phyloP scores from a whole-genome alignment of 2,797 vertebrate genomes.

The Pagetopsis macropterus region DNA sequence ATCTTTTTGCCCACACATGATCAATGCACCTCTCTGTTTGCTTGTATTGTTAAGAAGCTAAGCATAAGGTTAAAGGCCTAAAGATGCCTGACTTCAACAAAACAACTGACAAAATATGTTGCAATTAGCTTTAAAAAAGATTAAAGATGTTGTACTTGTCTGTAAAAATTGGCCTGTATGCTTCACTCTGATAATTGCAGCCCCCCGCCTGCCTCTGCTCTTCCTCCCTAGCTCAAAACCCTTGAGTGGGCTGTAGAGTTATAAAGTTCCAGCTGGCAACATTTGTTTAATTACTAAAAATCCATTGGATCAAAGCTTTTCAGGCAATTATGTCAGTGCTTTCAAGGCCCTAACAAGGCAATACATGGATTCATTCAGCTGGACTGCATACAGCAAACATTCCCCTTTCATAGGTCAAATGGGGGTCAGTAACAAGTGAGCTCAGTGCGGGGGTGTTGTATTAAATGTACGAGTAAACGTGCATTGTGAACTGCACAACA shows the following conservation, averaged over 20 bases:
- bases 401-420: slow-evolving; percentile 60
- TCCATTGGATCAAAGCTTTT: slow-evolving; percentile 75
- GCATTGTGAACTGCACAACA: slow-evolving; percentile 26
- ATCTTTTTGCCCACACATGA: slow-evolving; percentile 47
- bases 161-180: slow-evolving; percentile 63
- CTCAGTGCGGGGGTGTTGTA: slow-evolving; percentile 41
- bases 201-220: slow-evolving; percentile 23
- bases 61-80: slow-evolving; percentile 32
- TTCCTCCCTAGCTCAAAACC: slow-evolving; percentile 49
- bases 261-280: slow-evolving; percentile 74
- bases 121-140: slow-evolving; percentile 70
- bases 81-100: slow-evolving; percentile 23
- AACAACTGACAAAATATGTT: slow-evolving; percentile 60
- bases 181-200: slow-evolving; percentile 59
- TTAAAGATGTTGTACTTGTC: slow-evolving; percentile 68
- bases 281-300: slow-evolving; percentile 81
- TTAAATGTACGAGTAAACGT: slow-evolving; percentile 45
- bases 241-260: slow-evolving; percentile 67
- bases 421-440: slow-evolving; percentile 59
- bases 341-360: slow-evolving; percentile 61
- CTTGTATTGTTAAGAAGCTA: slow-evolving; percentile 34
- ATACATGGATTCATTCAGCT: slow-evolving; percentile 74
- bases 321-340: slow-evolving; percentile 72
- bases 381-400: slow-evolving; percentile 56
- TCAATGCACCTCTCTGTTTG: slow-evolving; percentile 55